These are phyloP conservation scores for Cotesia vestalis DNA, from an alignment of 1,140 invertebrate species.

Conservation along the genomic window DNA sequence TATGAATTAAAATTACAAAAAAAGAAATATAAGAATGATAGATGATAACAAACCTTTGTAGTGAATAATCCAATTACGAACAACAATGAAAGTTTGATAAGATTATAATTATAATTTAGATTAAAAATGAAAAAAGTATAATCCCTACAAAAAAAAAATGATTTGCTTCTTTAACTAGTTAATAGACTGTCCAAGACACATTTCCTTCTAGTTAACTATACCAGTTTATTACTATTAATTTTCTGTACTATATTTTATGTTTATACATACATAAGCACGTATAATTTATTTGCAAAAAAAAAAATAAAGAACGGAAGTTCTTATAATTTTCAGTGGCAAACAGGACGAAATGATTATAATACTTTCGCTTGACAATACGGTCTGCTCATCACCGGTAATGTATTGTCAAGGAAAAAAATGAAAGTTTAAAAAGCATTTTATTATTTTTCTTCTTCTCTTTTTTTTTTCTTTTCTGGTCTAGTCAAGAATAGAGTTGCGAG, in stretches of 20 bases:
- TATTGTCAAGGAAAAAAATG: constrained; percentile 4
- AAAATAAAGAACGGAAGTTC: neutral
- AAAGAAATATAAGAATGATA: neutral
- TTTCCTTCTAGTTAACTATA: too few species aligned
- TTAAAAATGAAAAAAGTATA: neutral
- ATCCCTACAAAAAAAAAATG: neutral
- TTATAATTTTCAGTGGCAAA: neutral
- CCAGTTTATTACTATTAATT: neutral
- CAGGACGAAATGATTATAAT: constrained; percentile 1
- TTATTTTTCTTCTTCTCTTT: neutral
- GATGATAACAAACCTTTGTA: neutral
- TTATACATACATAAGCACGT: neutral
- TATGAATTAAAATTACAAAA: neutral
- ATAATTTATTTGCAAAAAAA: neutral
- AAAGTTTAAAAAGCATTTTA: constrained; percentile 1
- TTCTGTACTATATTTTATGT: neutral
- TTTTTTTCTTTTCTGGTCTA: too few species aligned
- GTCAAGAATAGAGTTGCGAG: too few species aligned
- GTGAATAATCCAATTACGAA: too few species aligned
- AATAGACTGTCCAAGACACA: constrained; percentile 5
- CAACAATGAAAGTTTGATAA: too few species aligned
- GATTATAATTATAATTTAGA: neutral
- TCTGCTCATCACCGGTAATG: neutral
- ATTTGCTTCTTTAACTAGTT: neutral
- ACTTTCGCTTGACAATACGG: neutral